Evolutionary conservation across 2,888 invertebrate genomes (phyloP), one percentile per base, ranked within the genome.

Genomic region (Boloria euphrosyne): DNA sequence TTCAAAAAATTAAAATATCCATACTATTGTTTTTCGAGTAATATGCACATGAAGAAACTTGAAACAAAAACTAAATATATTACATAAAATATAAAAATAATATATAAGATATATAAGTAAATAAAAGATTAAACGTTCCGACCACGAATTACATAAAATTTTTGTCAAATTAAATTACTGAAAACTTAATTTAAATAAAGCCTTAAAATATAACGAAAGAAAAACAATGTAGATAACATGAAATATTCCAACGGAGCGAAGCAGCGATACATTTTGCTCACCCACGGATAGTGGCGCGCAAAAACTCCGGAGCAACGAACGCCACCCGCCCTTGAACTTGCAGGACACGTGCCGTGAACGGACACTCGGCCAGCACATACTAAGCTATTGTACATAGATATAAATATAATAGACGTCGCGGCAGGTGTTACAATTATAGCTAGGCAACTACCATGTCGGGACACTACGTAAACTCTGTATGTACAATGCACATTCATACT

Each of bases 321-420:
- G 81, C 67, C 72, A 58, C 68, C 62, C 76, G 83, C 85, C 87
- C 87, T 85, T 87, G 87, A 87, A 87, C 87, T 80, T 82, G 72
- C 65, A 68, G 63, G 72, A 74, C 77, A 75, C 77, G 77, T 73
- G 77, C 73, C 71, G 67, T 51, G 60, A 60, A 66, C 71, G 72
- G 71, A 69, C 73, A 65, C 68, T 66, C 71, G 64, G 58, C 67
- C 69, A 70, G 22, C 50, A 31, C 58, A n/a, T 53, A 69, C 55
- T 62, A 59, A 55, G 68, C 53, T 60, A 22, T 22, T 22, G 22
- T 22, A 64, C 66, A 64, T 57, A 58, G 61, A 38, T 38, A 55
- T 50, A 54, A 16, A 57, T 54, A 66, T 62, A 66, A 51, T 49
- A 66, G 49, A 51, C 57, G 18, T 47, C 57, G 51, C 62, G 62